Percentiles rank a stretch among this genome's conserved stretches.
Conservation (phyloP, 2,888 invertebrate species). For the Hyposoter dolosus region DNA sequence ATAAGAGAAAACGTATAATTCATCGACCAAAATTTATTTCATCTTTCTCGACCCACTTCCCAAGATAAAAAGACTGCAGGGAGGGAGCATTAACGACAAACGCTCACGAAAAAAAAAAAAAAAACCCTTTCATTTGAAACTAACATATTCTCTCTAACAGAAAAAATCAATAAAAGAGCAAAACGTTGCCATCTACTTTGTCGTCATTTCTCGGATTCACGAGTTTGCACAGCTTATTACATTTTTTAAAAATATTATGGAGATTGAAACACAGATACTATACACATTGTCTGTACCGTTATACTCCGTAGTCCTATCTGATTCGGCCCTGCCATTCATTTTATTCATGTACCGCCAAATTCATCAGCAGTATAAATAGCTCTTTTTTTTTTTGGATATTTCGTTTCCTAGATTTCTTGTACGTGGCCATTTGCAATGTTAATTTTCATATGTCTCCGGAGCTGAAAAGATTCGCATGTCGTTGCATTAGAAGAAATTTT, state of each 20-base stretch:
- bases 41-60: slow-evolving; percentile 27
- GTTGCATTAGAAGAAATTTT: not conserved
- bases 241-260: slow-evolving; percentile 41
- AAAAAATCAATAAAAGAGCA: slow-evolving; percentile 4
- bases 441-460: not conserved
- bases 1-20: slow-evolving; percentile 30
- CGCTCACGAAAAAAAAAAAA: slow-evolving; percentile 13
- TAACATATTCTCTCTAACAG: not conserved
- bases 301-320: not conserved
- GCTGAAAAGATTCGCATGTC: not conserved
- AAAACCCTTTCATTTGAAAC: not conserved
- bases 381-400: not conserved
- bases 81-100: not conserved
- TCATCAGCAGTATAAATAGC: slow-evolving; percentile 28
- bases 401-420: not conserved
- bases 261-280: slow-evolving; percentile 32
- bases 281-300: not conserved
- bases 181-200: not conserved
- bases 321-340: slow-evolving; percentile 7
- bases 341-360: slow-evolving; percentile 21
- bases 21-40: slow-evolving; percentile 47
- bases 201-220: slow-evolving; percentile 15
- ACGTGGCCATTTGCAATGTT: slow-evolving; percentile 5
- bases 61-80: not conserved
- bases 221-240: slow-evolving; percentile 23